Conservation (phyloP, 2,113 vertebrate genomes). For the Cephalopholis sonnerati region DNA sequence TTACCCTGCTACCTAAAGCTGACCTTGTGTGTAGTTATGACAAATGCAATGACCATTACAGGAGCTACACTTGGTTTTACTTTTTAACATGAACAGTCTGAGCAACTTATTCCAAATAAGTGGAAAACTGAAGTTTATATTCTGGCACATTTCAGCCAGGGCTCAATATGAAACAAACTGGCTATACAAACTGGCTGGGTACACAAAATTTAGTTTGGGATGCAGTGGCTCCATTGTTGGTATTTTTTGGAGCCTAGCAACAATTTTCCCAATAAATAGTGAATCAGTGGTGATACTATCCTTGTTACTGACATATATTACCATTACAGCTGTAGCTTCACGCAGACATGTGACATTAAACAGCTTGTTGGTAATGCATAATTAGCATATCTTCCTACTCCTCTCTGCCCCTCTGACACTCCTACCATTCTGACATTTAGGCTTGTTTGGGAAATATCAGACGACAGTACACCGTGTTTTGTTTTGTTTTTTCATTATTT, state of each 20-base stretch:
- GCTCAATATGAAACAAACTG: background rate
- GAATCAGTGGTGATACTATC: background rate
- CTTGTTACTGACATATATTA: constrained; percentile 11
- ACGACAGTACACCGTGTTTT: background rate
- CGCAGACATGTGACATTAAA: constrained; percentile 8
- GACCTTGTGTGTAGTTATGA: background rate
- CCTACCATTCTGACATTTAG: background rate
- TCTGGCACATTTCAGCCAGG: background rate
- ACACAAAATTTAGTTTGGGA: constrained; percentile 2
- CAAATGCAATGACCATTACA: background rate
- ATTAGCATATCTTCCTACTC: constrained; percentile 13
- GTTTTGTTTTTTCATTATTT: background rate
- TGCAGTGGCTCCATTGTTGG: constrained; percentile 11
- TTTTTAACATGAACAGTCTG: background rate
- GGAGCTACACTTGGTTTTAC: background rate
- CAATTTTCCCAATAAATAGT: constrained; percentile 11
- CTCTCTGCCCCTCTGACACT: background rate
- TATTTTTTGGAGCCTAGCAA: constrained; percentile 5
- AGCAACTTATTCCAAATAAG: background rate
- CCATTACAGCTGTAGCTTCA: background rate
- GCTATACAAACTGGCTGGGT: no score
- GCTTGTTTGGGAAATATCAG: background rate
- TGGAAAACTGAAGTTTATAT: no score
- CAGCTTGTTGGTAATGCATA: constrained; percentile 33
- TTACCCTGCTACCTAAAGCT: constrained; percentile 6